These are phyloP conservation scores for Allophyes oxyacanthae DNA, from an alignment of 2,888 invertebrate genomes.

Conservation along the genomic window DNA sequence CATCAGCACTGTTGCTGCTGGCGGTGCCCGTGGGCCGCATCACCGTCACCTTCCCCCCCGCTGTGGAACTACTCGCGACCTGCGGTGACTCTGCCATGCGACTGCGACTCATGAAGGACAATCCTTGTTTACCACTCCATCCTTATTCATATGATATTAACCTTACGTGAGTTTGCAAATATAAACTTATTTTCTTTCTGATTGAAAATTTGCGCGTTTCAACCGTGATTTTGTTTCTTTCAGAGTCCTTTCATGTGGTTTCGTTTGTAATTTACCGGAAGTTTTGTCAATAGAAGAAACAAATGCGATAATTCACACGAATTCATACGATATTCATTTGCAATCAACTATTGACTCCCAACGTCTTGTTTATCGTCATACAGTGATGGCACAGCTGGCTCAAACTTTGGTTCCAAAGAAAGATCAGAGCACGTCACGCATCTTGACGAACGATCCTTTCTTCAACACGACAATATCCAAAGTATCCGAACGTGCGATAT, in stretches of 20 bases:
- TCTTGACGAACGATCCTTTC: constrained; percentile 88
- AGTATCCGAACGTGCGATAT: constrained; percentile 87
- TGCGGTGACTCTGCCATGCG: constrained; percentile 80
- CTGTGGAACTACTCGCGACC: constrained; percentile 89
- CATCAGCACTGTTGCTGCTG: constrained; percentile 91
- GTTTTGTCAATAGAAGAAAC: constrained; percentile 79
- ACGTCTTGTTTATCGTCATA: constrained; percentile 80
- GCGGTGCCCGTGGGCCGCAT: constrained; percentile 92
- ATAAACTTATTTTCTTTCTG: background rate
- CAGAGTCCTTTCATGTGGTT: constrained; percentile 89
- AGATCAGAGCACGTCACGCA: constrained; percentile 87
- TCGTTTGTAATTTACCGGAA: constrained; percentile 87
- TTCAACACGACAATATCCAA: constrained; percentile 89
- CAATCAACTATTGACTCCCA: constrained; percentile 75
- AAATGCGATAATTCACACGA: constrained; percentile 82
- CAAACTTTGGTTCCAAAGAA: constrained; percentile 74
- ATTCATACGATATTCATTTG: constrained; percentile 88
- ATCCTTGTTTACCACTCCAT: constrained; percentile 84
- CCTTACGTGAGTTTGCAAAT: constrained; percentile 75
- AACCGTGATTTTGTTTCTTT: constrained; percentile 36
- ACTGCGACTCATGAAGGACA: constrained; percentile 81
- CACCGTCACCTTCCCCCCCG: constrained; percentile 90
- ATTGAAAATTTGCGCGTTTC: background rate
- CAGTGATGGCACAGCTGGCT: constrained; percentile 72
- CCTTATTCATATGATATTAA: constrained; percentile 84